Evolutionary conservation across 2,888 invertebrate species (phyloP).

Genomic region (Aphodius sticticus): DNA sequence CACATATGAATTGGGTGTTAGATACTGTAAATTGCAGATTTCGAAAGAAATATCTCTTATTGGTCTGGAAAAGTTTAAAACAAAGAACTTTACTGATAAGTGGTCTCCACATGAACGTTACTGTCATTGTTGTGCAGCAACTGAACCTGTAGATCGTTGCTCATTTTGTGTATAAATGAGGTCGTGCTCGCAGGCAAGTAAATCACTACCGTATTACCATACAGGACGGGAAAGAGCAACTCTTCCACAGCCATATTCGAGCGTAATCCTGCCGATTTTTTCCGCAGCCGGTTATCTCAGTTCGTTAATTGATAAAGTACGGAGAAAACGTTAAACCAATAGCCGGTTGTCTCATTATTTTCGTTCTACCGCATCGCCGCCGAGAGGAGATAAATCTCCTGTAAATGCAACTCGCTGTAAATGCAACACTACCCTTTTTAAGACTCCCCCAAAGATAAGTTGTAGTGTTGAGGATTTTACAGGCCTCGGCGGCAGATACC

Average conservation of each 20-base stretch:
- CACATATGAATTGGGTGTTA: too few species aligned
- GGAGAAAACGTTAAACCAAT: constrained; percentile 4
- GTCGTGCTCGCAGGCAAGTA: background rate
- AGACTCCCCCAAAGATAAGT: constrained; percentile 4
- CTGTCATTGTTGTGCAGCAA: background rate
- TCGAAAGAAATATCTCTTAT: too few species aligned
- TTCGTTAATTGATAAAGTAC: background rate
- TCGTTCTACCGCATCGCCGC: background rate
- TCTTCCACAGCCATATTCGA: background rate
- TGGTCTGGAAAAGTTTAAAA: too few species aligned
- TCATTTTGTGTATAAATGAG: background rate
- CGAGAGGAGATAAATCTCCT: constrained; percentile 4
- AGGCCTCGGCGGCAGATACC: background rate
- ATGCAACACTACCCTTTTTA: constrained; percentile 4
- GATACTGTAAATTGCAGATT: too few species aligned
- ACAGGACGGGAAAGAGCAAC: background rate
- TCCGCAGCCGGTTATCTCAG: background rate
- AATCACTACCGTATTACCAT: background rate
- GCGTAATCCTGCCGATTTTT: background rate
- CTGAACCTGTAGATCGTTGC: background rate
- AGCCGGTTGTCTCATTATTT: constrained; percentile 4
- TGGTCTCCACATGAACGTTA: too few species aligned
- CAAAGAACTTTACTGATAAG: too few species aligned
- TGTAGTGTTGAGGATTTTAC: constrained; percentile 4
- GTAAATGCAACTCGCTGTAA: background rate